These are phyloP conservation scores for Dynastes grantii DNA, from an alignment of 2,888 invertebrate species.

Conservation along the genomic window DNA sequence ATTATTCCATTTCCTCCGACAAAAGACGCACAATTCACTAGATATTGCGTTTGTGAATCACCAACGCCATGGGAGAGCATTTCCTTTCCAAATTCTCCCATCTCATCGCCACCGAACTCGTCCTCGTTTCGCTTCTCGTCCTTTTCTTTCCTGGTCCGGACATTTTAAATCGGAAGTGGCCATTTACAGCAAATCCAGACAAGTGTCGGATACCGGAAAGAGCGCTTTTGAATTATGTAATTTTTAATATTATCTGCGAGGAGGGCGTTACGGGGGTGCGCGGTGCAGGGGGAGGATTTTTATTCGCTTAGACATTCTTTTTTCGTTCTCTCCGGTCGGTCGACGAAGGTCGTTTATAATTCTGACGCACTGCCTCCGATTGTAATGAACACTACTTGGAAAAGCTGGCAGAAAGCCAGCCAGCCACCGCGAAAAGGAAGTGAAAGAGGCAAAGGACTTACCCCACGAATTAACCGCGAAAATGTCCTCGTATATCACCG, in stretches of 20 bases:
- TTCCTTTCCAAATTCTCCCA: constrained; percentile 49
- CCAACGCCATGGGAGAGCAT: constrained; percentile 51
- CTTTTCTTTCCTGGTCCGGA: constrained; percentile 36
- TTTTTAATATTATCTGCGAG: constrained; percentile 65
- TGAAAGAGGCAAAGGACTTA: constrained; percentile 52
- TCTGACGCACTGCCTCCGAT: constrained; percentile 47
- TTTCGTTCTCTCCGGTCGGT: constrained; percentile 56
- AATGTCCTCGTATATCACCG: constrained; percentile 67
- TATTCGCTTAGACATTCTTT: constrained; percentile 47
- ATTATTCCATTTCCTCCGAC: constrained; percentile 61
- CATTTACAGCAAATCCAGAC: constrained; percentile 67
- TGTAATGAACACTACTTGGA: constrained; percentile 59
- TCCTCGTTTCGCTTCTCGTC: not conserved
- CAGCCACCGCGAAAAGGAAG: constrained; percentile 49
- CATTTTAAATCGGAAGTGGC: constrained; percentile 69
- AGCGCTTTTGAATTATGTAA: constrained; percentile 69
- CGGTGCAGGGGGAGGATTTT: not conserved
- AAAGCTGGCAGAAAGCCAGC: constrained; percentile 62
- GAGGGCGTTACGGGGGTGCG: constrained; percentile 58
- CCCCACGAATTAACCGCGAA: constrained; percentile 68
- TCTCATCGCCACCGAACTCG: not conserved
- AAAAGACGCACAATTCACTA: constrained; percentile 42
- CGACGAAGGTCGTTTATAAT: constrained; percentile 44
- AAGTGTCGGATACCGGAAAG: constrained; percentile 68
- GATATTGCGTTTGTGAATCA: constrained; percentile 57